phyloP scores from a whole-genome alignment of 2,797 vertebrate species.

The Enteromius fasciolatus region DNA sequence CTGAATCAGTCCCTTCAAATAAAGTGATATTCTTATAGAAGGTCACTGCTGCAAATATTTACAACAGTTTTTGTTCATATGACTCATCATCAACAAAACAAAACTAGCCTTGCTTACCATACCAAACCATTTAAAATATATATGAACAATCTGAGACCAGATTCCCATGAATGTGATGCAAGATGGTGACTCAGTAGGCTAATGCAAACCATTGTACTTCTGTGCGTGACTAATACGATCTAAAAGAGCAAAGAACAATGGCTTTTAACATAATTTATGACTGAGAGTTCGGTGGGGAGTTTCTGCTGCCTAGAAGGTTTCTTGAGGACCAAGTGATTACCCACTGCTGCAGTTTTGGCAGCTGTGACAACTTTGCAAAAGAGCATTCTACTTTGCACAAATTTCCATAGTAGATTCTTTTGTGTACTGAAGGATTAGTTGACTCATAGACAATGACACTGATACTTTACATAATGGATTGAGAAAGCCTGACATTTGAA shows the following conservation, averaged over 20 bases:
- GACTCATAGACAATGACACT: background rate
- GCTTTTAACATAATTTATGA: slow-evolving; percentile 9
- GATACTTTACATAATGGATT: background rate
- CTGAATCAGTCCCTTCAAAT: background rate
- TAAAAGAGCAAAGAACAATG: background rate
- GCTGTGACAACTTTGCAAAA: slow-evolving; percentile 49
- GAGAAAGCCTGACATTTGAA: background rate
- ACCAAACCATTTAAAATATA: slow-evolving; percentile 2
- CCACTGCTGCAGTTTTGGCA: background rate
- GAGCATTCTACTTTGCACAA: slow-evolving; percentile 43
- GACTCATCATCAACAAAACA: background rate
- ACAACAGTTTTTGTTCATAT: background rate
- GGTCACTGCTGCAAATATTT: background rate
- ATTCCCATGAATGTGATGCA: background rate
- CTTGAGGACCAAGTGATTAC: background rate
- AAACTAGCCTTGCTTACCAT: background rate
- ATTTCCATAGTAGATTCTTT: background rate
- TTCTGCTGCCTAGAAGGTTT: background rate
- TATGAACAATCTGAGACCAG: background rate
- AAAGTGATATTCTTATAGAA: background rate
- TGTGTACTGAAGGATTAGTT: background rate
- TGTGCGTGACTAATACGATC: background rate
- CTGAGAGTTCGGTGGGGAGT: background rate
- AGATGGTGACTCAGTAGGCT: slow-evolving; percentile 13
- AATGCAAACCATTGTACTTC: background rate